Percentiles rank a stretch among this genome's conserved stretches.
Evolutionary conservation across 2,888 invertebrate genomes (phyloP).

Genomic region (Pyralis farinalis): DNA sequence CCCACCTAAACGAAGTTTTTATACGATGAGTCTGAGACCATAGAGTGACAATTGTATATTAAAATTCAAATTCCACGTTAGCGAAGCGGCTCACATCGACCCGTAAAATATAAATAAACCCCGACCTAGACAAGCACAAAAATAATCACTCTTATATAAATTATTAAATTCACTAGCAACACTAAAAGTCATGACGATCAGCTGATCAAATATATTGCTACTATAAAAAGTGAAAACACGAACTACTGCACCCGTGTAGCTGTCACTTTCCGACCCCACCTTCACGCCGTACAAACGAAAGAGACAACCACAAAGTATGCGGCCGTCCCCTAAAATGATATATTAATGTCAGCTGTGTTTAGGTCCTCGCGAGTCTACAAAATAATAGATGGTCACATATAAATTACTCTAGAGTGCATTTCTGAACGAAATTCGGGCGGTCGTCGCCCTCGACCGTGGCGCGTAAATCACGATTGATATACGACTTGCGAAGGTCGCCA

Average conservation of each 20-base stretch:
- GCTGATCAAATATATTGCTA: slow-evolving; percentile 81
- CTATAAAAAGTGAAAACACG: slow-evolving; percentile 81
- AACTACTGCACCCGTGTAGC: slow-evolving; percentile 55
- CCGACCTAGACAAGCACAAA: slow-evolving; percentile 65
- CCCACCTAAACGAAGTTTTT: too few relatives aligned
- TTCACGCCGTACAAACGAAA: slow-evolving; percentile 25
- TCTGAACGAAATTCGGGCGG: slow-evolving; percentile 78
- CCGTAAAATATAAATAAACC: slow-evolving; percentile 73
- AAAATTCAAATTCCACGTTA: too few relatives aligned
- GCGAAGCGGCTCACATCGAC: too few relatives aligned
- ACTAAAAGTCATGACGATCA: slow-evolving; percentile 79
- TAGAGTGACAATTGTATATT: too few relatives aligned
- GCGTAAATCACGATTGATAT: slow-evolving; percentile 78
- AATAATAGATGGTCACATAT: slow-evolving; percentile 81
- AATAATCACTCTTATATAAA: slow-evolving; percentile 61
- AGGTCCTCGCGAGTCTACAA: slow-evolving; percentile 80
- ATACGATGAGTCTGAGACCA: too few relatives aligned
- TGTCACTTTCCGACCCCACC: slow-evolving; percentile 43
- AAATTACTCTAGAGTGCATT: slow-evolving; percentile 78
- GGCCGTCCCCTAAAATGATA: slow-evolving; percentile 77
- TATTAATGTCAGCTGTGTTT: slow-evolving; percentile 81
- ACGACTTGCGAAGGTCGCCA: slow-evolving; percentile 76
- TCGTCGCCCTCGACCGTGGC: slow-evolving; percentile 75
- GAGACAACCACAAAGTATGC: slow-evolving; percentile 41
- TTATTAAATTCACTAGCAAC: slow-evolving; percentile 75